phyloP scores from a whole-genome alignment of 2,888 invertebrate species.

The Cyrtodaria siliqua region DNA sequence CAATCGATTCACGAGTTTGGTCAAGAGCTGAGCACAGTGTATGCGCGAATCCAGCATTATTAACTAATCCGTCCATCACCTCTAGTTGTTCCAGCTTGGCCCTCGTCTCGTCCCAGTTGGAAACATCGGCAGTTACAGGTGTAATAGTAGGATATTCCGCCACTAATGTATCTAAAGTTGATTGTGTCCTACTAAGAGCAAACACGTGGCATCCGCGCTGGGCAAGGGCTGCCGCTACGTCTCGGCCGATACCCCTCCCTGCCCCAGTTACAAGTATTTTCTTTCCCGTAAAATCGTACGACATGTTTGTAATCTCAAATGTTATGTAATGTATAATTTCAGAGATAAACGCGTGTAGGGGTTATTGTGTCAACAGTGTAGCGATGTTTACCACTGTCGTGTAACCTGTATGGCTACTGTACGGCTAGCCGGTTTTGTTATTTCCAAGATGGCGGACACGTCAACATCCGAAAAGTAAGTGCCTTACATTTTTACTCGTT shows the following conservation, averaged over 20 bases:
- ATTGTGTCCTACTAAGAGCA: conserved; percentile 90
- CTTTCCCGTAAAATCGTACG: too few relatives aligned
- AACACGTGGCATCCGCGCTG: conserved; percentile 91
- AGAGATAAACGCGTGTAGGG: too few relatives aligned
- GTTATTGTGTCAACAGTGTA: too few relatives aligned
- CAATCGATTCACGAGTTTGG: background rate
- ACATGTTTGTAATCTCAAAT: too few relatives aligned
- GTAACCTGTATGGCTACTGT: too few relatives aligned
- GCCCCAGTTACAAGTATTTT: conserved; percentile 97
- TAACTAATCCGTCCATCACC: conserved; percentile 93
- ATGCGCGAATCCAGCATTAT: conserved; percentile 92
- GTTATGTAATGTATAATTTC: too few relatives aligned
- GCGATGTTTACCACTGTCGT: too few relatives aligned
- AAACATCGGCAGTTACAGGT: conserved; percentile 90
- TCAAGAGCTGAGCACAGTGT: background rate
- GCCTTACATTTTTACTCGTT: too few relatives aligned
- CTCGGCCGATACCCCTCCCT: conserved; percentile 93
- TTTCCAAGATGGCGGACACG: too few relatives aligned
- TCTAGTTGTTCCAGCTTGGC: conserved; percentile 89
- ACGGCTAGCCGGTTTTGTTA: too few relatives aligned
- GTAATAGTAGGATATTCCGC: conserved; percentile 59
- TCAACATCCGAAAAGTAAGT: too few relatives aligned
- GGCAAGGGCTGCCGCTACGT: conserved; percentile 90
- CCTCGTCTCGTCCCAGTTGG: conserved; percentile 91
- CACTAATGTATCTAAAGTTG: conserved; percentile 89